Conservation (phyloP, 2,797 vertebrate species). For the Vultur gryphus region DNA sequence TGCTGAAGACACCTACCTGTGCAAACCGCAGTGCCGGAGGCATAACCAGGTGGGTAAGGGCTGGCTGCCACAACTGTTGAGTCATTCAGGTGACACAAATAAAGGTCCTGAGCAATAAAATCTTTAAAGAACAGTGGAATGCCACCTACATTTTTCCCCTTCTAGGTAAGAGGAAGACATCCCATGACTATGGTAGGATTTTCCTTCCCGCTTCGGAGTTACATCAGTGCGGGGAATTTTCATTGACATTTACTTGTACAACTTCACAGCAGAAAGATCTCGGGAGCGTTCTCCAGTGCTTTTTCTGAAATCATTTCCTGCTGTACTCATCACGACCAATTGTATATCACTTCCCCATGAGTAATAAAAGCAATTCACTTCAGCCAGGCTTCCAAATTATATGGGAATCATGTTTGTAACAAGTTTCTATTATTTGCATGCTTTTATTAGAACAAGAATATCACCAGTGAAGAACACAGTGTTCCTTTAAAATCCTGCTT, state of each 20-base stretch:
- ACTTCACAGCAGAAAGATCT: neutral
- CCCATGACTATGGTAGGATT: neutral
- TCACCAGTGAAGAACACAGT: neutral
- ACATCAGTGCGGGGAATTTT: neutral
- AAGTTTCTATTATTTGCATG: constrained; percentile 17
- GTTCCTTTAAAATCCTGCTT: constrained; percentile 11
- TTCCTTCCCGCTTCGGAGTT: neutral
- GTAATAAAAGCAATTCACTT: neutral
- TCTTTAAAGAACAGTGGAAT: neutral
- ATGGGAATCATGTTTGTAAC: constrained; percentile 1
- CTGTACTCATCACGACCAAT: neutral
- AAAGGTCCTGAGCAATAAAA: neutral
- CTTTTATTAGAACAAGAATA: constrained; percentile 34
- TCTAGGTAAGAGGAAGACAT: neutral
- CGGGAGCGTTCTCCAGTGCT: neutral
- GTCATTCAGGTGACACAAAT: neutral
- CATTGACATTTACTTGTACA: neutral
- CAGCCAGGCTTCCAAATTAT: neutral
- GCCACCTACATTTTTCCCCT: neutral
- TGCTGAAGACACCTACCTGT: no score
- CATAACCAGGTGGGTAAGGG: neutral
- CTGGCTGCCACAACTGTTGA: neutral
- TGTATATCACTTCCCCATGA: neutral
- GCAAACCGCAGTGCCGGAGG: fast-evolving
- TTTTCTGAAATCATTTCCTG: neutral